Percentiles rank a stretch among this genome's conserved stretches.
Conservation (phyloP, 2,113 vertebrate species). For the Agelaius phoeniceus region DNA sequence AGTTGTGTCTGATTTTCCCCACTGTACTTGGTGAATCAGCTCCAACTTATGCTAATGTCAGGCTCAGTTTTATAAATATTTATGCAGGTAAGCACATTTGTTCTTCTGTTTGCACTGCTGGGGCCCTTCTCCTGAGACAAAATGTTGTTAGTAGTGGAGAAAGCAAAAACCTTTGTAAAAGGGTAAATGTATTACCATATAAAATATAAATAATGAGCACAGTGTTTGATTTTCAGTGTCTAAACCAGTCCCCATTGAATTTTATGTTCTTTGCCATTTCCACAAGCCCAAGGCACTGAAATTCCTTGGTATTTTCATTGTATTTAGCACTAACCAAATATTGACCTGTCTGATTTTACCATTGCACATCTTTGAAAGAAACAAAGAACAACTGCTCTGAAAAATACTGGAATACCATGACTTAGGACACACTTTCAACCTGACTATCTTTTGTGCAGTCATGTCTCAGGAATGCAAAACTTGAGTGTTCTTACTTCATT, state of each 20-base stretch:
- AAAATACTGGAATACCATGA: background rate
- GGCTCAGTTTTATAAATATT: slow-evolving; percentile 17
- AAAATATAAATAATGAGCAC: background rate
- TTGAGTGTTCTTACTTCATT: background rate
- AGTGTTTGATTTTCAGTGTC: background rate
- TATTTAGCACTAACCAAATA: slow-evolving; percentile 20
- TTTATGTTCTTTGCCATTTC: background rate
- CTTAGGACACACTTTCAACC: background rate
- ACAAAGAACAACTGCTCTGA: background rate
- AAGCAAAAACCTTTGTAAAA: slow-evolving; percentile 1
- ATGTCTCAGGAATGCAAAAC: background rate
- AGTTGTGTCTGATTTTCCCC: background rate
- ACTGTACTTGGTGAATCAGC: background rate
- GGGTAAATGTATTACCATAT: background rate
- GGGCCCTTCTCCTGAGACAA: background rate
- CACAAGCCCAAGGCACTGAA: background rate
- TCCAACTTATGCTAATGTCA: background rate
- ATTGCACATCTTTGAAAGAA: background rate
- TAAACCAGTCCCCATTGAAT: background rate
- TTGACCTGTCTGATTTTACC: background rate
- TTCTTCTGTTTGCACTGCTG: background rate
- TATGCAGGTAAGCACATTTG: background rate
- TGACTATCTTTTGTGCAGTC: background rate
- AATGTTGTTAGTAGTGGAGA: background rate
- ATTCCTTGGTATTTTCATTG: background rate